These are phyloP conservation scores for Heliconius eleuchia DNA, from an alignment of 1,140 invertebrate species.

Conservation along the genomic window DNA sequence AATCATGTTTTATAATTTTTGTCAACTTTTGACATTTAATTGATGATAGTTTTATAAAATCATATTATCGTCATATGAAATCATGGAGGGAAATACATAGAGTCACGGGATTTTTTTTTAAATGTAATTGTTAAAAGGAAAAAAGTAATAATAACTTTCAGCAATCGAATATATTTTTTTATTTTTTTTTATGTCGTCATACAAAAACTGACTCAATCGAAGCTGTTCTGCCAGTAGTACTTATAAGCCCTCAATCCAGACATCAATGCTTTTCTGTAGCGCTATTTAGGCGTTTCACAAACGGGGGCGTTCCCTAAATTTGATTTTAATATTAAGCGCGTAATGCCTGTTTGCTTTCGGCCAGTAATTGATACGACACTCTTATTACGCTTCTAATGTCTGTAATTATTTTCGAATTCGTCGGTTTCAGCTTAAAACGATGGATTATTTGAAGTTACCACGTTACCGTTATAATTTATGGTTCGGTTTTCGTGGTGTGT, in stretches of 20 bases:
- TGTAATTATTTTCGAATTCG: slow-evolving; percentile 77
- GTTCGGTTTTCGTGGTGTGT: slow-evolving; percentile 23
- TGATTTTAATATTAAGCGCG: slow-evolving; percentile 76
- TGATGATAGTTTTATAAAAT: too few relatives aligned
- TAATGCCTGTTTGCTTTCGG: slow-evolving; percentile 69
- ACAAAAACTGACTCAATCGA: background rate
- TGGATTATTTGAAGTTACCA: slow-evolving; percentile 58
- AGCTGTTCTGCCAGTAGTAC: slow-evolving; percentile 26
- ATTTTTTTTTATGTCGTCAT: background rate
- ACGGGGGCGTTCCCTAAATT: slow-evolving; percentile 66
- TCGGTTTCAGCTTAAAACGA: slow-evolving; percentile 60
- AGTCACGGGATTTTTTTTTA: too few relatives aligned
- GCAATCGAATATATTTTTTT: background rate
- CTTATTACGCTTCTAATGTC: slow-evolving; percentile 69
- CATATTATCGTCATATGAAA: too few relatives aligned
- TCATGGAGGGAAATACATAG: too few relatives aligned
- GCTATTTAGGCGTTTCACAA: slow-evolving; percentile 43
- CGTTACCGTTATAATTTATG: slow-evolving; percentile 41
- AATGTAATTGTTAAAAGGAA: background rate
- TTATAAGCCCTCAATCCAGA: slow-evolving; percentile 39
- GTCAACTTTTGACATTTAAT: too few relatives aligned
- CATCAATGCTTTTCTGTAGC: slow-evolving; percentile 37
- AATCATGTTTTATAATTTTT: too few relatives aligned
- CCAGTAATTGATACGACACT: slow-evolving; percentile 74
- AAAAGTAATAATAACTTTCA: background rate